Evolutionary conservation across 2,797 vertebrate genomes (phyloP).

Genomic region (Halcyon badia): DNA sequence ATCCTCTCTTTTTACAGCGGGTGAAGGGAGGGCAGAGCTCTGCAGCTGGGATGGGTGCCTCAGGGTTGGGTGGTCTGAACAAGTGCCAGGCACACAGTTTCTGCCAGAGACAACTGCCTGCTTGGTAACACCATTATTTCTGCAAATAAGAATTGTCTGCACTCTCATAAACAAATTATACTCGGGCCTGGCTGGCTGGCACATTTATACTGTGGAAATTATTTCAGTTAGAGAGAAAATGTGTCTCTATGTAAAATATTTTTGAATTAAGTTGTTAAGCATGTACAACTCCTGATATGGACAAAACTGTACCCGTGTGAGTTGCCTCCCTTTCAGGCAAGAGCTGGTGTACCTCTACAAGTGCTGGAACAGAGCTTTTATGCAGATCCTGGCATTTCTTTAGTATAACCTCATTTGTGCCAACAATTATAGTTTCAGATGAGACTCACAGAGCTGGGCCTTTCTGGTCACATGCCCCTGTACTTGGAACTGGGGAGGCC

Average conservation of each 20-base stretch:
- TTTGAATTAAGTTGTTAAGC: conserved; percentile 11
- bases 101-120: not conserved
- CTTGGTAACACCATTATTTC: conserved; percentile 10
- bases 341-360: not conserved
- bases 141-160: conserved; percentile 1
- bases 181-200: not conserved
- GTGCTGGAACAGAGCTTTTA: not conserved
- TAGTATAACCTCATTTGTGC: not conserved
- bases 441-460: not conserved
- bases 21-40: not conserved
- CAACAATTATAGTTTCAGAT: not conserved
- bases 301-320: not conserved
- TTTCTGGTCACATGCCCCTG: not conserved
- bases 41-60: not conserved
- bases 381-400: not conserved
- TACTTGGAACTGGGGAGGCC: not conserved
- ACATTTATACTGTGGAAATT: not conserved
- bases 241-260: not conserved
- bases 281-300: conserved; percentile 28
- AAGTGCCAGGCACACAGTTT: not conserved
- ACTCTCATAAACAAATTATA: not conserved
- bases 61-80: conserved; percentile 38
- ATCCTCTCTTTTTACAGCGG: rapidly evolving
- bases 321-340: not conserved
- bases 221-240: not conserved